phyloP scores from a whole-genome alignment of 2,113 vertebrate genomes.

The Mola mola region DNA sequence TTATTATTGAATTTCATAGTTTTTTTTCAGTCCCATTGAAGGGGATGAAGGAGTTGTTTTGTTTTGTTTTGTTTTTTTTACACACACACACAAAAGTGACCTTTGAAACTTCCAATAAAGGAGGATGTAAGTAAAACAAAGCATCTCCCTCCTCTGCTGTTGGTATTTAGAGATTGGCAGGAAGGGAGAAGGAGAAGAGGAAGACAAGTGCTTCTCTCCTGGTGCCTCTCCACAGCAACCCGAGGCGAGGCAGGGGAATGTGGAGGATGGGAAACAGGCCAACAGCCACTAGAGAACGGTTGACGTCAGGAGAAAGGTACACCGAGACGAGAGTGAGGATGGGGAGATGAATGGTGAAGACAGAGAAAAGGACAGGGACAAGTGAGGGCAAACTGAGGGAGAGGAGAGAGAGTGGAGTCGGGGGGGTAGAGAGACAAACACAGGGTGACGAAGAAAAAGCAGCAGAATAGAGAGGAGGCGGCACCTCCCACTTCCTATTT shows the following conservation, averaged over 20 bases:
- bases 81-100: too few species aligned
- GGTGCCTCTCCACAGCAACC: slow-evolving; percentile 72
- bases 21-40: too few species aligned
- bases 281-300: slow-evolving; percentile 47
- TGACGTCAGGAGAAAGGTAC: slow-evolving; percentile 40
- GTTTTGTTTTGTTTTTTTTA: too few species aligned
- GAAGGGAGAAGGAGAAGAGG: slow-evolving; percentile 35
- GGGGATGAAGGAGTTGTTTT: too few species aligned
- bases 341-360: too few species aligned
- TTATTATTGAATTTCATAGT: too few species aligned
- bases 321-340: slow-evolving; percentile 3
- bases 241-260: slow-evolving; percentile 56
- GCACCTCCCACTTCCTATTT: slow-evolving; percentile 13
- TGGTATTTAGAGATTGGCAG: slow-evolving; percentile 51
- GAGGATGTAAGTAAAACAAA: slow-evolving; percentile 24
- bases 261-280: slow-evolving; percentile 58
- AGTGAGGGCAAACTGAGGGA: not conserved
- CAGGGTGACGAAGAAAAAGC: slow-evolving; percentile 21
- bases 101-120: slow-evolving; percentile 10
- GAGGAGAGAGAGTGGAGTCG: not conserved
- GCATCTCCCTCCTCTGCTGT: slow-evolving; percentile 12
- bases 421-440: not conserved
- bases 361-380: too few species aligned
- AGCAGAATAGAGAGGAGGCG: slow-evolving; percentile 6
- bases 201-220: slow-evolving; percentile 45